A percentile compares a stretch with the other conserved stretches of the same genome.
Conservation (phyloP, 2,113 vertebrate genomes). For the Connochaetes taurinus region DNA sequence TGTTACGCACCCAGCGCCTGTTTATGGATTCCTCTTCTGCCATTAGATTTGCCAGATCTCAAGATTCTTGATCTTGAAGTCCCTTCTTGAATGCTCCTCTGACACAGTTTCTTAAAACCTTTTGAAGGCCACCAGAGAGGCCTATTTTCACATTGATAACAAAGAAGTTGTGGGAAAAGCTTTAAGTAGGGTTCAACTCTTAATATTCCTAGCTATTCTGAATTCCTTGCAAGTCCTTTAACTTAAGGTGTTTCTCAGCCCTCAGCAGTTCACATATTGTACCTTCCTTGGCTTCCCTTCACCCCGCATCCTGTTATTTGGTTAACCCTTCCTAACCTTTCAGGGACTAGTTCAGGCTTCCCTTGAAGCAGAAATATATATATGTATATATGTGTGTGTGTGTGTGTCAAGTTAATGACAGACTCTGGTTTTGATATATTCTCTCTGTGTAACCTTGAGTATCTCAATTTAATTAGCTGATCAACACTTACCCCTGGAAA, state of each 20-base stretch:
- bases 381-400: neutral
- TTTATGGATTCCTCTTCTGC: neutral
- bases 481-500: neutral
- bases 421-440: neutral
- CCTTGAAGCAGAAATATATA: neutral
- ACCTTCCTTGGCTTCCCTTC: neutral
- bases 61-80: neutral
- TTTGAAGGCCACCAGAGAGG: neutral
- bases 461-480: neutral
- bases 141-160: neutral
- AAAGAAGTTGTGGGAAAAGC: neutral
- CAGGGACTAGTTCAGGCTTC: neutral
- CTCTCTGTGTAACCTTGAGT: neutral
- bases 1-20: fast-evolving
- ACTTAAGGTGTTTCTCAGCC: neutral
- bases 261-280: neutral
- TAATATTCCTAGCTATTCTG: neutral
- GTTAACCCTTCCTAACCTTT: neutral
- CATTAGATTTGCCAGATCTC: neutral
- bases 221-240: neutral
- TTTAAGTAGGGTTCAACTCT: neutral
- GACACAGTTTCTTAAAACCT: neutral
- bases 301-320: neutral
- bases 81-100: neutral
- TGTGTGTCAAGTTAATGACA: neutral